phyloP scores from a whole-genome alignment of 2,888 invertebrate species.

The Thysanoteuthis rhombus region DNA sequence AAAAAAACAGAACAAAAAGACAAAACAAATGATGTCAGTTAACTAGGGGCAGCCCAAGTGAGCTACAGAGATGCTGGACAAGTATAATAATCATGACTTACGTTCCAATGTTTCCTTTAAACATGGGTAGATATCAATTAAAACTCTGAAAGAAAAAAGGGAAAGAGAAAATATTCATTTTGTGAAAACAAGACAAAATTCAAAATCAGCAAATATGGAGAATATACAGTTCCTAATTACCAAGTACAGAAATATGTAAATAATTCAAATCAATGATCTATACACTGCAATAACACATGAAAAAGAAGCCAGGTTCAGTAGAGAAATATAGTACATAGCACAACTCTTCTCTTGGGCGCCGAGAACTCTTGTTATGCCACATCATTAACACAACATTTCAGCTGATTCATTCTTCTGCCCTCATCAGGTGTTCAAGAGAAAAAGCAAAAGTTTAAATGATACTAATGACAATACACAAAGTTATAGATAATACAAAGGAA shows the following conservation, averaged over 20 bases:
- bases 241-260: background rate
- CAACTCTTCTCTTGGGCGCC: no score
- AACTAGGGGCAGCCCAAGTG: background rate
- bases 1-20: no score
- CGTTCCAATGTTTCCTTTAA: conserved; percentile 12
- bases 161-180: background rate
- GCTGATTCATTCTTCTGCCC: no score
- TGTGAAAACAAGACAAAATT: background rate
- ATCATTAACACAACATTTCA: no score
- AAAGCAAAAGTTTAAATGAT: no score
- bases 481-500: no score
- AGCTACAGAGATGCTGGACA: background rate
- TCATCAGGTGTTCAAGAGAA: no score
- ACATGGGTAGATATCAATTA: background rate
- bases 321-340: no score
- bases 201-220: background rate
- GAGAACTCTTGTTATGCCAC: no score
- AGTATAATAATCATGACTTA: background rate
- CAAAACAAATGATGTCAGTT: no score
- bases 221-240: background rate
- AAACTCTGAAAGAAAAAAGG: background rate
- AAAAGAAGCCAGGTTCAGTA: background rate
- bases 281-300: background rate
- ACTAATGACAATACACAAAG: no score
- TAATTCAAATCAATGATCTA: background rate